Base-by-base conservation (phyloP, 2,113 vertebrate genomes). In the Tapirus terrestris region DNA sequence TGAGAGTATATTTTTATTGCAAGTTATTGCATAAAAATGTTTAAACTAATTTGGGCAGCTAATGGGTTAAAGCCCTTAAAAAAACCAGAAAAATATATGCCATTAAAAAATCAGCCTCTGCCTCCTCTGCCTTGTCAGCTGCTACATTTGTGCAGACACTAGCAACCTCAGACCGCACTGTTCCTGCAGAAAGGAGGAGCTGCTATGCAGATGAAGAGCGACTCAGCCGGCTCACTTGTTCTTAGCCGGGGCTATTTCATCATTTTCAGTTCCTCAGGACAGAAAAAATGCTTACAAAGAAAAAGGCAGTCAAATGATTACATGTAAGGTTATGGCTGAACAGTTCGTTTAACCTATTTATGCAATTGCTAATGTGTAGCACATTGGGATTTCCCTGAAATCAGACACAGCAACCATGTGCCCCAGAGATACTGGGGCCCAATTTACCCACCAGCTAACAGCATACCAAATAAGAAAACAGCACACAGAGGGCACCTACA, bases 261-360 rank as follows among this genome's bases (percentile, higher is more conserved):
- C 56, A 87, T 79, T 79, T 48, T 87, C 51, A 83, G 39, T 85
- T 82, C 53, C 18, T 82, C 21, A 3, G 63, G 63, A 92, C 43
- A 70, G 18, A 95, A 88, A 60, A 60, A 79, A 43, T 6, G 39
- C 76, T 95, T 96, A 87, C 67, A 89, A 90, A 92, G 79, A 63
- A 92, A 95, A 86, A 73, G 25, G 18, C 4, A 51, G 29, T 87
- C 43, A 95, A 85, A 70, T 60, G 63, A 87, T 83, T 79, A 90
- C 7, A 53, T 90, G 36, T 43, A 92, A 97, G 43, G 76, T 92
- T 87, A 86, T 58, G 10, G 43, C 36, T 92, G 51, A 84, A 48
- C n/a, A 83, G 60, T 90, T 94, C 90, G 87, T n/a, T 95, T 93
- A 87, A 96, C 94, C 58, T 81, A 48, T 76, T 92, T 94, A 68